phyloP scores from a whole-genome alignment of 2,113 vertebrate genomes.

The Heterochromis multidens region DNA sequence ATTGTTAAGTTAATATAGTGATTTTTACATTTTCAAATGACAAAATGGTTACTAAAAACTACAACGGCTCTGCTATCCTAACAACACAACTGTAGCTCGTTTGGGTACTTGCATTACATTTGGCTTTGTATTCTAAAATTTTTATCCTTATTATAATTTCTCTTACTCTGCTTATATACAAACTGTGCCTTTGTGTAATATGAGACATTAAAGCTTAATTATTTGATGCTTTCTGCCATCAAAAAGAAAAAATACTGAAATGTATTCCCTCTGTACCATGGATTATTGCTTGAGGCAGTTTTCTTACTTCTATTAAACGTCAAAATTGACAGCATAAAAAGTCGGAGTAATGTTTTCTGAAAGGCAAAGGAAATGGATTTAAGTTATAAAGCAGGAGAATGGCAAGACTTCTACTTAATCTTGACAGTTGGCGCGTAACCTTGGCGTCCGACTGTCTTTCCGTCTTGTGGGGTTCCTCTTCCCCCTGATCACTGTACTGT shows the following conservation, averaged over 20 bases:
- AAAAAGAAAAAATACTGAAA: not conserved
- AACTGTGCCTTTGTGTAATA: not conserved
- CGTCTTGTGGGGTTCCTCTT: slow-evolving; percentile 35
- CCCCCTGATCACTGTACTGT: slow-evolving; percentile 58
- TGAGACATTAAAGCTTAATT: not conserved
- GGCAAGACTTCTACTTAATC: slow-evolving; percentile 29
- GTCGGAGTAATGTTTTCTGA: slow-evolving; percentile 39
- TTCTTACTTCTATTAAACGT: slow-evolving; percentile 39
- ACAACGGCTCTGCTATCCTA: not conserved
- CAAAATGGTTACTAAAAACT: not conserved
- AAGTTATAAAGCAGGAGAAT: slow-evolving; percentile 24
- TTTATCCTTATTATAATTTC: not conserved
- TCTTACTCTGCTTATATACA: not conserved
- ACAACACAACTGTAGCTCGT: not conserved
- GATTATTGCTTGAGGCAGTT: slow-evolving; percentile 11
- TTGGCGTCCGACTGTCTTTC: slow-evolving; percentile 48
- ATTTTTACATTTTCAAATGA: not conserved
- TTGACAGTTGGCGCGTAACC: slow-evolving; percentile 54
- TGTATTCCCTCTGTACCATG: not conserved
- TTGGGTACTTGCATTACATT: not conserved
- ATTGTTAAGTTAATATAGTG: too few relatives aligned
- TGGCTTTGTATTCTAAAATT: not conserved
- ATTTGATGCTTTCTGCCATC: not conserved
- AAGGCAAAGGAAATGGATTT: slow-evolving; percentile 30
- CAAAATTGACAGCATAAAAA: slow-evolving; percentile 33